These are phyloP conservation scores for Ormia ochracea DNA, from an alignment of 2,888 invertebrate genomes.

Conservation along the genomic window DNA sequence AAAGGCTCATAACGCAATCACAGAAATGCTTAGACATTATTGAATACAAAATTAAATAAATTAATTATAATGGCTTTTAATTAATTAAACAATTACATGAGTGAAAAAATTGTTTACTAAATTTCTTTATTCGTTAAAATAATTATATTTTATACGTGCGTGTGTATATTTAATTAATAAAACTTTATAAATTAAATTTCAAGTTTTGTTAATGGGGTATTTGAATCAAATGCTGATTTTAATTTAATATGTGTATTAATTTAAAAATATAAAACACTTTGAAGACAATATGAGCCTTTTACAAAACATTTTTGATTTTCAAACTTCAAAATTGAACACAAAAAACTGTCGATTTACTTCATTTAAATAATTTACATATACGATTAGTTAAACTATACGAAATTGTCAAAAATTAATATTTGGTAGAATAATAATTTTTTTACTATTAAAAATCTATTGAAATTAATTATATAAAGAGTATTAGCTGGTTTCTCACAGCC, in stretches of 20 bases:
- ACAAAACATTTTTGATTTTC: constrained; percentile 37
- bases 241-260: neutral
- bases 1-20: constrained; percentile 76
- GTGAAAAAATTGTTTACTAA: neutral
- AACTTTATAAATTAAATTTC: neutral
- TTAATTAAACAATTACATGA: neutral
- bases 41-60: neutral
- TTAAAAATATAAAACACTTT: constrained; percentile 15
- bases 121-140: neutral
- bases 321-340: neutral
- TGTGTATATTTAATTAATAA: constrained; percentile 11
- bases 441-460: no score
- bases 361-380: no score
- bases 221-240: neutral
- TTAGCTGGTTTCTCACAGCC: no score
- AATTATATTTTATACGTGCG: neutral
- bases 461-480: no score
- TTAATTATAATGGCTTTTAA: neutral
- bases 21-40: constrained; percentile 73
- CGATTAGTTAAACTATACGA: no score
- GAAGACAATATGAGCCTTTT: constrained; percentile 55
- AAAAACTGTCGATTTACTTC: neutral
- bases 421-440: no score
- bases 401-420: no score
- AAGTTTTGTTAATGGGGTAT: neutral